A percentile compares a stretch with the other conserved stretches of the same genome.
Conservation (phyloP, 2,888 invertebrate genomes). For the Drosophila algonquin region DNA sequence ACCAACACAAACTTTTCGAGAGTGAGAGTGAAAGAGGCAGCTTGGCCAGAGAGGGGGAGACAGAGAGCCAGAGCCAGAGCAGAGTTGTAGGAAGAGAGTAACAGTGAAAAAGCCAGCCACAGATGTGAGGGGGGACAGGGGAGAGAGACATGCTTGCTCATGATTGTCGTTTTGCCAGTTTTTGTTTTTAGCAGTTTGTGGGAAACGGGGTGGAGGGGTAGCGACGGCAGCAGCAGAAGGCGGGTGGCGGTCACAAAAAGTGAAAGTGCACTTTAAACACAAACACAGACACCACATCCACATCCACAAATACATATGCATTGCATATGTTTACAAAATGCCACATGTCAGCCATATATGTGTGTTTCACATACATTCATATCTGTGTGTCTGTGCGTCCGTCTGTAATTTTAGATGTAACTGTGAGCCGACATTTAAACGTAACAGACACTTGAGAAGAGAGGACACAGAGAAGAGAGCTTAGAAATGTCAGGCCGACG, state of each 20-base stretch:
- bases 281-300: conserved; percentile 24
- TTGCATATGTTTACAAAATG: conserved; percentile 23
- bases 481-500: conserved; percentile 52
- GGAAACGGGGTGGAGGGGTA: too few species aligned
- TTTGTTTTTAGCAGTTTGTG: conserved; percentile 40
- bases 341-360: conserved; percentile 30
- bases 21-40: conserved; percentile 2
- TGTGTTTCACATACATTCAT: not conserved
- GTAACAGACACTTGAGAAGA: conserved; percentile 68
- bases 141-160: conserved; percentile 29
- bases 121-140: not conserved
- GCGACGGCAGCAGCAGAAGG: not conserved
- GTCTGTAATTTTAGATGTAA: conserved; percentile 23
- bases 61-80: not conserved
- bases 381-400: conserved; percentile 12
- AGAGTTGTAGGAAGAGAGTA: not conserved
- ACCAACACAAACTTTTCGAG: conserved; percentile 48
- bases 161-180: conserved; percentile 73
- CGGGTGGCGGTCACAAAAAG: conserved; percentile 57
- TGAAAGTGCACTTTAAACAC: conserved; percentile 72
- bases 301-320: conserved; percentile 16
- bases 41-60: not conserved
- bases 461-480: conserved; percentile 11
- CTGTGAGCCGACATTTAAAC: conserved; percentile 64
- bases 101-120: not conserved